Conservation (phyloP, 2,797 vertebrate species). For the Enteromius mattozi region DNA sequence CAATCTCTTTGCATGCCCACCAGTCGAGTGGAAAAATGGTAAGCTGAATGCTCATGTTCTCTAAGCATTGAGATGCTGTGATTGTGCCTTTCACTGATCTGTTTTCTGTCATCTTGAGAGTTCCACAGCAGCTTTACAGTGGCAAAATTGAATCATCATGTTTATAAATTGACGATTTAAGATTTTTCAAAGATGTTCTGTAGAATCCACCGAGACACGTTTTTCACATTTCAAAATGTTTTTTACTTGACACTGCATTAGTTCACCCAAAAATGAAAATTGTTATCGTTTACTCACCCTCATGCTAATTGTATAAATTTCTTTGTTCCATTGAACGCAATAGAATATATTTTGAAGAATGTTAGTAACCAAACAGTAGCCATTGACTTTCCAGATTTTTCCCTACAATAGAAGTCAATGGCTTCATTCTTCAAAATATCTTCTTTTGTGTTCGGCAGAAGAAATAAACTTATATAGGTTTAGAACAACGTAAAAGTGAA, state of each 20-base stretch:
- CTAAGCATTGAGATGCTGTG: slow-evolving; percentile 56
- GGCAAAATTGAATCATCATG: slow-evolving; percentile 28
- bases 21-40: slow-evolving; percentile 99
- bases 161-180: slow-evolving; percentile 35
- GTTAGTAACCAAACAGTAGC: background rate
- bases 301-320: background rate
- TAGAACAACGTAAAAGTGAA: background rate
- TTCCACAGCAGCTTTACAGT: slow-evolving; percentile 33
- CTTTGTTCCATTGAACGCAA: background rate
- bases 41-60: slow-evolving; percentile 80
- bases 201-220: background rate
- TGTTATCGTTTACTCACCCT: background rate
- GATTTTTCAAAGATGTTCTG: slow-evolving; percentile 2
- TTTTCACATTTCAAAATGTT: background rate
- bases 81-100: slow-evolving; percentile 44
- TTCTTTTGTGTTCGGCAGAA: background rate
- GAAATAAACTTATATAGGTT: background rate
- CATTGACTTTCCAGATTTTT: background rate
- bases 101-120: slow-evolving; percentile 41
- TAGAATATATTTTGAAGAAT: background rate
- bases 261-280: background rate
- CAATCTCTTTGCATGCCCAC: slow-evolving; percentile 86
- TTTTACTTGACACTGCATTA: background rate
- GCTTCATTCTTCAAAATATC: background rate
- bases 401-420: background rate